A percentile compares a stretch with the other conserved stretches of the same genome.
phyloP scores from a whole-genome alignment of 2,113 vertebrate species.

The Triplophysa rosa region DNA sequence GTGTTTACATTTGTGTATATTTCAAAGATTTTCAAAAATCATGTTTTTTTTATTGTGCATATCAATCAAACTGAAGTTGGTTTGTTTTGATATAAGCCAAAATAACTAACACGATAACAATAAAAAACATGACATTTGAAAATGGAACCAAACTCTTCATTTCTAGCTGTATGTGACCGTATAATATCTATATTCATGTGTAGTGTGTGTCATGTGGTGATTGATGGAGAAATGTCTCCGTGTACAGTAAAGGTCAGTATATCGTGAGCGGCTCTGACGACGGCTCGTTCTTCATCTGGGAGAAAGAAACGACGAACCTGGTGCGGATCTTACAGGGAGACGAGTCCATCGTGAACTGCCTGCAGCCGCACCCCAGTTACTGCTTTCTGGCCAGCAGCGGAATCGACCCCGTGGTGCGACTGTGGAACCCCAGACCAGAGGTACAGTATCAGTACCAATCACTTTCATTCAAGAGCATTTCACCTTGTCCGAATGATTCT shows the following conservation, averaged over 20 bases:
- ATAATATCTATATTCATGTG: too few relatives aligned
- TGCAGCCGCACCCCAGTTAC: conserved; percentile 97
- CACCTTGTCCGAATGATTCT: too few relatives aligned
- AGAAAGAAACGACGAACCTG: conserved; percentile 97
- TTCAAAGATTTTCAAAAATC: too few relatives aligned
- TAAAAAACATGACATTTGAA: too few relatives aligned
- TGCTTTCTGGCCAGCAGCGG: conserved; percentile 98
- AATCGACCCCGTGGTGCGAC: conserved; percentile 93
- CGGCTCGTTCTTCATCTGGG: conserved; percentile 99
- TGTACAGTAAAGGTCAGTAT: conserved; percentile 91
- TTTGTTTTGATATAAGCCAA: too few relatives aligned
- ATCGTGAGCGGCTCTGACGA: conserved; percentile 97
- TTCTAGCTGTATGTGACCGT: too few relatives aligned
- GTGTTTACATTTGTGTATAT: too few relatives aligned
- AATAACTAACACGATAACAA: too few relatives aligned
- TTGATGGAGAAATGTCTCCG: neutral
- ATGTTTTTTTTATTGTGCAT: too few relatives aligned
- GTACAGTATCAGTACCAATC: conserved; percentile 61
- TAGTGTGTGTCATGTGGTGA: neutral
- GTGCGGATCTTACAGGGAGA: conserved; percentile 95
- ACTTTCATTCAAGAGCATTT: too few relatives aligned
- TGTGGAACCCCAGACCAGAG: conserved; percentile 96
- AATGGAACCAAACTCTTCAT: too few relatives aligned
- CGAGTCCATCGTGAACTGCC: conserved; percentile 97
- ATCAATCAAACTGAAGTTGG: too few relatives aligned